Evolutionary conservation across 2,113 vertebrate species (phyloP).

Genomic region (Desmodus rotundus): DNA sequence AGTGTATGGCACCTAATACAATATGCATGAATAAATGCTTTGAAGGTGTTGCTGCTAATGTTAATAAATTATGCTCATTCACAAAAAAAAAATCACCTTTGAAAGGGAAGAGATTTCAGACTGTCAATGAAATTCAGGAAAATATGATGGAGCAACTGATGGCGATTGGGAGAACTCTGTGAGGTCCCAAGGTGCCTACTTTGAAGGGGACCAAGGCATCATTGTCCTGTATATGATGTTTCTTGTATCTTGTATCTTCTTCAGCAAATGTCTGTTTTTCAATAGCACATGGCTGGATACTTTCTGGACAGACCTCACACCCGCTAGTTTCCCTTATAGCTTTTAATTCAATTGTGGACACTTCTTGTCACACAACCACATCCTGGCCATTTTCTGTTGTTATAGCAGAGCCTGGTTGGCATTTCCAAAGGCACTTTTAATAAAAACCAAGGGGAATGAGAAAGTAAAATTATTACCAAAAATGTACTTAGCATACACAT

Average conservation of each 20-base stretch:
- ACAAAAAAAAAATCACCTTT: neutral
- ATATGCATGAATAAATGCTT: neutral
- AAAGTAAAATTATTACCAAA: constrained; percentile 55
- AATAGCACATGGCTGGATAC: no score
- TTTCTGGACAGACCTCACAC: neutral
- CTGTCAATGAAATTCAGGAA: no score
- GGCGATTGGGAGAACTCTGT: no score
- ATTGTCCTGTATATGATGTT: no score
- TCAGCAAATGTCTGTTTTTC: no score
- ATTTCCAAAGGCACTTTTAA: constrained; percentile 44
- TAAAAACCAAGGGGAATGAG: constrained; percentile 30
- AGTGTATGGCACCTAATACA: neutral
- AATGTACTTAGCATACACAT: constrained; percentile 31
- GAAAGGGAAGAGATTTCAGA: no score
- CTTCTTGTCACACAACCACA: neutral
- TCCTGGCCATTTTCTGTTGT: constrained; percentile 35
- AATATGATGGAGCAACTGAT: no score
- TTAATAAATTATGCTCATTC: constrained; percentile 20
- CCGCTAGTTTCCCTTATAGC: neutral
- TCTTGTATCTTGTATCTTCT: no score
- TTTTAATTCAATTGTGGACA: neutral
- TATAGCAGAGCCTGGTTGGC: constrained; percentile 10
- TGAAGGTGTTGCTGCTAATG: neutral
- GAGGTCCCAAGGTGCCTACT: no score
- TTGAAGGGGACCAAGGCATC: no score